Evolutionary conservation across 2,888 invertebrate genomes (phyloP).

Genomic region (Scaptomyza polygonia): DNA sequence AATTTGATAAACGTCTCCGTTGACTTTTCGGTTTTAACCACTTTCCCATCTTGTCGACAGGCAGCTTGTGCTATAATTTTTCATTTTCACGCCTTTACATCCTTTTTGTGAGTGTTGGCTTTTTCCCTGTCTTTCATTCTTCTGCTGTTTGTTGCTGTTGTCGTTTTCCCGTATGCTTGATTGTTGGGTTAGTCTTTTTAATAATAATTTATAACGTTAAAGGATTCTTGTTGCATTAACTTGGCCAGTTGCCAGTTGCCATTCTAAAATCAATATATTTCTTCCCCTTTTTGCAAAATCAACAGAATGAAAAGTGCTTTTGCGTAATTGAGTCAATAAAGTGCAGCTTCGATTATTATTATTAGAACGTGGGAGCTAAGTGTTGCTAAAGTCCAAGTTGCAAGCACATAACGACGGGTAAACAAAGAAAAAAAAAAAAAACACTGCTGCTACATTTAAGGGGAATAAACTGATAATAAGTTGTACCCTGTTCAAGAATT

Average conservation of each 20-base stretch:
- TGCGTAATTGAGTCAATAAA: constrained; percentile 53
- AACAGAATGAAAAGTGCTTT: constrained; percentile 46
- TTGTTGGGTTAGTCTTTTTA: constrained; percentile 5
- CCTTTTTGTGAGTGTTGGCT: constrained; percentile 19
- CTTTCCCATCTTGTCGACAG: constrained; percentile 22
- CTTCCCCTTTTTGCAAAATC: constrained; percentile 35
- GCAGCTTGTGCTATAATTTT: constrained; percentile 47
- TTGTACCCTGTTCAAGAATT: too few relatives aligned
- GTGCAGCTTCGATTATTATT: constrained; percentile 46
- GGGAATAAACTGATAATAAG: too few relatives aligned
- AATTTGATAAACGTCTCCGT: constrained; percentile 35
- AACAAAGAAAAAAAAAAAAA: too few relatives aligned
- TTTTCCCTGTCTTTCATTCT: background rate
- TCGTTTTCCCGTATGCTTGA: background rate
- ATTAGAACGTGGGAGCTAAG: constrained; percentile 27
- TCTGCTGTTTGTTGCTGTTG: constrained; percentile 46
- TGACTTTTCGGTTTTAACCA: constrained; percentile 24
- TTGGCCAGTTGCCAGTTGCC: constrained; percentile 47
- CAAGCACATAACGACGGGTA: constrained; percentile 12
- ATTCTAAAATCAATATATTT: constrained; percentile 63
- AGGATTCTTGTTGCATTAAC: background rate
- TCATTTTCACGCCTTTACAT: constrained; percentile 55
- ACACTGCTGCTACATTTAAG: too few relatives aligned
- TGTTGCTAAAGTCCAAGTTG: constrained; percentile 17
- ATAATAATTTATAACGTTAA: constrained; percentile 21